Percentiles rank a stretch among this genome's conserved stretches.
These are phyloP conservation scores for Drepanosiphum platanoidis DNA, from an alignment of 2,888 invertebrate genomes.

Conservation along the genomic window DNA sequence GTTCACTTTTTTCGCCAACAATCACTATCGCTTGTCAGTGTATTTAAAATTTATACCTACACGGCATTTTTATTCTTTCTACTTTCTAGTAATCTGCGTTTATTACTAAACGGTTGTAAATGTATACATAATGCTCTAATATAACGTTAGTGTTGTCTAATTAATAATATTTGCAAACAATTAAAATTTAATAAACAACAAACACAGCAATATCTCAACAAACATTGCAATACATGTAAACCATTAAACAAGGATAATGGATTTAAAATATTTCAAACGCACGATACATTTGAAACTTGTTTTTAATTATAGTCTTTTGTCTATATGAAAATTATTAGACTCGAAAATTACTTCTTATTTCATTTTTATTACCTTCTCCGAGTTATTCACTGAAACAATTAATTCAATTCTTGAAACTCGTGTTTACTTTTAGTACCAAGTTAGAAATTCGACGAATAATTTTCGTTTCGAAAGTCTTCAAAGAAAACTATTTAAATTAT, in stretches of 20 bases:
- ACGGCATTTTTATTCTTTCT: neutral
- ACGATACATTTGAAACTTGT: neutral
- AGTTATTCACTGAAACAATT: neutral
- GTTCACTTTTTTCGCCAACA: no score
- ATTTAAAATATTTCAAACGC: neutral
- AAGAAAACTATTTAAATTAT: no score
- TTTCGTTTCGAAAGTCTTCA: no score
- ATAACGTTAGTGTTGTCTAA: neutral
- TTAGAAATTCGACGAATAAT: no score
- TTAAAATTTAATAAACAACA: conserved; percentile 26
- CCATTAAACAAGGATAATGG: neutral
- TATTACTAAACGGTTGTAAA: no score
- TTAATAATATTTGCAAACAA: neutral
- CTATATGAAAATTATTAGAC: neutral
- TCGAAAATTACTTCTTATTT: neutral
- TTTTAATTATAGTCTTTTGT: neutral
- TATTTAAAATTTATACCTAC: no score
- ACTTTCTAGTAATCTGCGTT: no score
- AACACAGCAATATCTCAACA: neutral
- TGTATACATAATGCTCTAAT: no score
- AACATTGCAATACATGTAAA: neutral
- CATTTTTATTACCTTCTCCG: neutral
- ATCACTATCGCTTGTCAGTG: no score
- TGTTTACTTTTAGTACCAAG: neutral
- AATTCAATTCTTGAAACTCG: neutral